Conservation (phyloP, 2,888 invertebrate genomes). For the Anagyrus pseudococci region DNA sequence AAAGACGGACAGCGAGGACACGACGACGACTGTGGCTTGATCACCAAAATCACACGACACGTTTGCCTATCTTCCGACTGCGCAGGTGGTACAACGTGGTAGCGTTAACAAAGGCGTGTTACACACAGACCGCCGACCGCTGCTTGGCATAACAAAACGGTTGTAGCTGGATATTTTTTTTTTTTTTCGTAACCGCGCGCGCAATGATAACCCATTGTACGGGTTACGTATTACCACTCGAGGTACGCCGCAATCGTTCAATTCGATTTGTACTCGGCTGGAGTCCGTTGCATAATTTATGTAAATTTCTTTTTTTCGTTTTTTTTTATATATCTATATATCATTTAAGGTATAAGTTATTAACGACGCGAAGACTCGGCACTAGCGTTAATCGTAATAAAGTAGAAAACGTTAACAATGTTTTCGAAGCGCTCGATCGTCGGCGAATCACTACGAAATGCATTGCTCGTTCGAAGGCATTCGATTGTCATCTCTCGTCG, state of each 20-base stretch:
- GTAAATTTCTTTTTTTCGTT: not conserved
- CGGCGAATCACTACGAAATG: slow-evolving; percentile 31
- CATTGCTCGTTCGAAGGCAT: slow-evolving; percentile 40
- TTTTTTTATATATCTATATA: not conserved
- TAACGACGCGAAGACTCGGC: not conserved
- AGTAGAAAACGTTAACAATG: not conserved
- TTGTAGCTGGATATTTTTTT: not conserved
- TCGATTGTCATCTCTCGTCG: slow-evolving; percentile 24
- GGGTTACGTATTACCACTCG: too few relatives aligned
- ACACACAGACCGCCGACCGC: too few relatives aligned
- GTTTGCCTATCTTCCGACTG: too few relatives aligned
- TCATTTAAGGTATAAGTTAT: not conserved
- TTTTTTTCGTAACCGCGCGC: not conserved
- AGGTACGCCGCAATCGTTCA: not conserved
- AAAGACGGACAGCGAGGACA: slow-evolving; percentile 45
- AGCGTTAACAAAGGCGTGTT: too few relatives aligned
- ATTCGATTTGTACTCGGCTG: not conserved
- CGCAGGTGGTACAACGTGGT: too few relatives aligned
- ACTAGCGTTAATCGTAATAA: not conserved
- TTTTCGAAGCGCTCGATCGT: not conserved
- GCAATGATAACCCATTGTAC: too few relatives aligned
- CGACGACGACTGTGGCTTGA: slow-evolving; percentile 40
- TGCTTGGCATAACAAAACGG: too few relatives aligned
- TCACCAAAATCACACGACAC: too few relatives aligned
- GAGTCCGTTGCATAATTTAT: too few relatives aligned